phyloP scores from a whole-genome alignment of 2,113 vertebrate species.

The Chionis minor region DNA sequence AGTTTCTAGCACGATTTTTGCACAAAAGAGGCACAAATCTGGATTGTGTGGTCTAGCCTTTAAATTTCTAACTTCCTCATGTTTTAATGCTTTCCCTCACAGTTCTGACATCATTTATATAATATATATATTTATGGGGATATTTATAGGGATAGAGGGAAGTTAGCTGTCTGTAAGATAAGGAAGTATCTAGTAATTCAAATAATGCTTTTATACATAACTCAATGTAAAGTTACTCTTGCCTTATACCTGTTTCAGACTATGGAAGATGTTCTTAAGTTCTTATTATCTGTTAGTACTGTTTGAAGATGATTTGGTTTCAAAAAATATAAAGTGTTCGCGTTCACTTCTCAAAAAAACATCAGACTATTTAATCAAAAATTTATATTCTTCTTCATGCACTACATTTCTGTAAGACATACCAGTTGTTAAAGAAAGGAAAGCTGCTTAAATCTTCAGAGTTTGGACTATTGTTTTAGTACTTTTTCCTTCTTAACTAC shows the following conservation, averaged over 20 bases:
- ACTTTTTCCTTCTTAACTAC: not conserved
- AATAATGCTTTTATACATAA: not conserved
- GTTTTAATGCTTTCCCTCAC: not conserved
- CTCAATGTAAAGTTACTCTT: not conserved
- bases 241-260: not conserved
- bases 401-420: not conserved
- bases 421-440: not conserved
- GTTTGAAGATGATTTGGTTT: not conserved
- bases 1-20: not conserved
- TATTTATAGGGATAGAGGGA: not conserved
- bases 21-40: not conserved
- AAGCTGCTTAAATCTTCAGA: not conserved
- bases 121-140: no score
- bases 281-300: not conserved
- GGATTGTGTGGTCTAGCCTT: not conserved
- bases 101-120: not conserved
- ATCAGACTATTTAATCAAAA: not conserved
- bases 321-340: not conserved
- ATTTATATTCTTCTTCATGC: not conserved
- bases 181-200: not conserved
- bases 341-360: not conserved
- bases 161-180: not conserved
- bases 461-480: not conserved
- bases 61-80: not conserved
- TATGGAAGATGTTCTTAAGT: not conserved